Evolutionary conservation across 1,140 invertebrate species (phyloP).

Genomic region (Neotoxoptera formosana): DNA sequence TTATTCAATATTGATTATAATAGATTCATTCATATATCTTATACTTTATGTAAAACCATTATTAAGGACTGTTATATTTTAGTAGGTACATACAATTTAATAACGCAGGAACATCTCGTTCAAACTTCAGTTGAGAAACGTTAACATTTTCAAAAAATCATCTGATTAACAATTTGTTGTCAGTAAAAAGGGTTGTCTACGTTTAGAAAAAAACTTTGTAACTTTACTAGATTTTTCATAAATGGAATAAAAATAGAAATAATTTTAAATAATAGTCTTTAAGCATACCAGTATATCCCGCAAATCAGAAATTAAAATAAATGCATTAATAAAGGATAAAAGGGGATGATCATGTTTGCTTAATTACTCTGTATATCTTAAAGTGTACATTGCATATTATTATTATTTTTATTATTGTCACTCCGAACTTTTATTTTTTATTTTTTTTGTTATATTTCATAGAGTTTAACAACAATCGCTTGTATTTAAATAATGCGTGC

Average conservation of each 20-base stretch:
- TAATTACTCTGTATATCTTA: background rate
- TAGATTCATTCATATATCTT: background rate
- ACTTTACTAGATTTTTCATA: background rate
- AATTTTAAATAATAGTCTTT: background rate
- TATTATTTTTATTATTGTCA: background rate
- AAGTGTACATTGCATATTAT: conserved; percentile 38
- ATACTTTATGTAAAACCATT: background rate
- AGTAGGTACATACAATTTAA: background rate
- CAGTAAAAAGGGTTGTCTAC: background rate
- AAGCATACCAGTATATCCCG: background rate
- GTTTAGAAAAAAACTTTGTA: background rate
- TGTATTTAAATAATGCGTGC: background rate
- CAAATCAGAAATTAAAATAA: background rate
- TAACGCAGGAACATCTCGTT: background rate
- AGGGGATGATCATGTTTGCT: background rate
- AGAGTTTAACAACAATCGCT: background rate
- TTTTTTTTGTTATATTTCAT: background rate
- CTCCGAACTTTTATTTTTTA: background rate
- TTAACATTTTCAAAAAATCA: background rate
- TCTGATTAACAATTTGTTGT: background rate
- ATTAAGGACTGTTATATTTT: background rate
- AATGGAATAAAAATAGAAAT: background rate
- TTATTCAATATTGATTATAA: no score
- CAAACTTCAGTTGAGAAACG: background rate
- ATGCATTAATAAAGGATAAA: background rate